Base-by-base conservation (phyloP, 2,113 vertebrate genomes). In the Bos javanicus region DNA sequence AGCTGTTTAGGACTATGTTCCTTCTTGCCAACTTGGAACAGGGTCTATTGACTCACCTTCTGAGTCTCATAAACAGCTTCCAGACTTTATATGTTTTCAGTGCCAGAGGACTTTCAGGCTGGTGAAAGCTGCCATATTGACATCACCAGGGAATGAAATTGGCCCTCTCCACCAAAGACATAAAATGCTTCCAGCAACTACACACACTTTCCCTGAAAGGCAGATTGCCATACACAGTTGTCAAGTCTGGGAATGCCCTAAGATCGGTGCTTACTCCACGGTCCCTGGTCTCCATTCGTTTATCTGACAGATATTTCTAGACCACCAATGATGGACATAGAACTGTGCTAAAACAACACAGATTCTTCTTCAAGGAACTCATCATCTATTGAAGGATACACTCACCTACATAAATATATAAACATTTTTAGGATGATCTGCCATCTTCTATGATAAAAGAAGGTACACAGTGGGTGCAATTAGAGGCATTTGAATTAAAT, bases 11-110 rank as follows among this genome's bases (percentile, higher is more conserved):
- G 54, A 93, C 36, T 87, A 28, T 23, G 16, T 90, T 26, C 6
- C 7, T 92, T 94, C 82, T 89, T 97, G 97, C 97, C 96, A 98
- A 87, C 3, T 97, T 96, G 95, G 98, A 97, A 97, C 54, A 21
- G n/a, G 82, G 57, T 97, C 88, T 95, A 50, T 89, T 98, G 97
- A 98, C 82, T 98, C 96, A 97, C 97, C 94, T 96, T 96, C 95
- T 95, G n/a, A 62, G 88, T 91, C 86, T 97, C n/a, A 88, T 93
- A 91, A 97, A 95, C 52, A 96, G 60, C 62, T 94, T 91, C 33
- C 82, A 97, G 71, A 89, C 83, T 84, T 81, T 57, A 92, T 28
- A 46, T 39, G 28, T 83, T 95, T 96, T 59, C 39, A 54, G n/a
- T 89, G 94, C 91, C 95, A 97, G 88, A 67, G 48, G 82, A 94